phyloP scores from a whole-genome alignment of 2,113 vertebrate genomes.

The Cheirogaleus medius region DNA sequence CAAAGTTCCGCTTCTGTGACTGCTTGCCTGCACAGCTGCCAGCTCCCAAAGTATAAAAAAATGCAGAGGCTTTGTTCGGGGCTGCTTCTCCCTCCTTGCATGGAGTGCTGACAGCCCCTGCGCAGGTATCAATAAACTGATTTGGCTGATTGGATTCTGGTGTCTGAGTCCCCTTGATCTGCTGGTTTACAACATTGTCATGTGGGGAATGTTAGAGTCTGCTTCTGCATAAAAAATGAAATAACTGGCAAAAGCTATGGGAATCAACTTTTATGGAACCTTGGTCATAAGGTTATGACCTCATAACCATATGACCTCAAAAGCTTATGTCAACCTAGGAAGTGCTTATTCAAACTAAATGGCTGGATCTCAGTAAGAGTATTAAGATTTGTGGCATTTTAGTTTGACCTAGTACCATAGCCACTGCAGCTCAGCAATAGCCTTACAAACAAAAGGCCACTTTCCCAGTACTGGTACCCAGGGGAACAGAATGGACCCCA shows the following conservation, averaged over 20 bases:
- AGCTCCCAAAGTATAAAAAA: too few relatives aligned
- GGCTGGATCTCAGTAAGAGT: neutral
- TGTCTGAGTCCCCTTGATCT: too few relatives aligned
- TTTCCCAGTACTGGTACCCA: neutral
- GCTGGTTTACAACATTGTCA: too few relatives aligned
- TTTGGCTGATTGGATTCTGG: too few relatives aligned
- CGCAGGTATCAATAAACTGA: too few relatives aligned
- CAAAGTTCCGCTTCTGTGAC: too few relatives aligned
- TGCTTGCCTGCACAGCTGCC: too few relatives aligned
- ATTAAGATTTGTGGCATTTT: neutral
- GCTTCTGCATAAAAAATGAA: neutral
- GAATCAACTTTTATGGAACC: neutral
- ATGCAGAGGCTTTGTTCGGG: too few relatives aligned
- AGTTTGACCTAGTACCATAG: neutral
- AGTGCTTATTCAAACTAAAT: neutral
- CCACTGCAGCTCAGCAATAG: too few relatives aligned
- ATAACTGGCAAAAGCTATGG: neutral
- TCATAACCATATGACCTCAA: too few relatives aligned
- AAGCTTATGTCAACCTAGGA: neutral
- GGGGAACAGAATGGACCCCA: neutral
- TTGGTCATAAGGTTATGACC: neutral
- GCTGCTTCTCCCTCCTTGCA: too few relatives aligned
- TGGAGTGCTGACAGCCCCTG: too few relatives aligned
- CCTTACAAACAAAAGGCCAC: neutral
- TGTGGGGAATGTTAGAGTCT: neutral